A percentile compares a stretch with the other conserved stretches of the same genome.
Conservation (phyloP, 2,797 vertebrate species). For the Urosaurus nigricauda region DNA sequence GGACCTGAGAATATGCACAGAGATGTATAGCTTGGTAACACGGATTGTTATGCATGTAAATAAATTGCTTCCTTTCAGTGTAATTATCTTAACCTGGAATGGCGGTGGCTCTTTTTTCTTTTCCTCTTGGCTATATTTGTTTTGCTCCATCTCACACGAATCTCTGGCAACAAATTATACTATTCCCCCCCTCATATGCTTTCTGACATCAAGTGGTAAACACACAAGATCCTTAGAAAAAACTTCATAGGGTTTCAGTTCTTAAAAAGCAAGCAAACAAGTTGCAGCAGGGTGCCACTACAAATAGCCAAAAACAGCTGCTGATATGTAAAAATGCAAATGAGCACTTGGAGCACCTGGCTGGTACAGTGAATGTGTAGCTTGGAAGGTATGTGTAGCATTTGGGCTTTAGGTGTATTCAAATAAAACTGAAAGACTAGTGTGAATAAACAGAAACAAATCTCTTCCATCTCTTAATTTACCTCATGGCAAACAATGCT, state of each 20-base stretch:
- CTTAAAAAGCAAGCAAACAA: not conserved
- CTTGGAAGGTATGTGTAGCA: conserved; percentile 27
- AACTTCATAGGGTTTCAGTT: not conserved
- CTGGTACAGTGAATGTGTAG: not conserved
- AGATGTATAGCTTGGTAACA: not conserved
- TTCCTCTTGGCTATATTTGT: conserved; percentile 36
- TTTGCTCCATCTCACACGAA: not conserved
- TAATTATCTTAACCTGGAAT: not conserved
- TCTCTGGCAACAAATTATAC: fast-evolving
- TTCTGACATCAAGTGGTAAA: not conserved
- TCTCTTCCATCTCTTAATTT: not conserved
- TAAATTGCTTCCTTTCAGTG: conserved; percentile 4
- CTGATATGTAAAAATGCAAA: conserved; percentile 7
- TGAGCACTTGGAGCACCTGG: not conserved
- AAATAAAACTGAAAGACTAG: conserved; percentile 20
- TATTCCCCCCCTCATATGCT: not conserved
- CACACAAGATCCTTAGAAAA: fast-evolving
- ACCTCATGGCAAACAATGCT: conserved; percentile 30
- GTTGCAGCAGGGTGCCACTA: conserved; percentile 2
- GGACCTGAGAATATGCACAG: fast-evolving
- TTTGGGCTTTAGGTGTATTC: conserved; percentile 28
- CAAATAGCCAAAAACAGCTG: not conserved
- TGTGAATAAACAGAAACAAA: conserved; percentile 30
- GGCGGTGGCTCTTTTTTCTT: not conserved
- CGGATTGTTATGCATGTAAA: not conserved